A percentile compares a stretch with the other conserved stretches of the same genome.
phyloP scores from a whole-genome alignment of 2,888 invertebrate genomes.

The Dysmachus trigonus region DNA sequence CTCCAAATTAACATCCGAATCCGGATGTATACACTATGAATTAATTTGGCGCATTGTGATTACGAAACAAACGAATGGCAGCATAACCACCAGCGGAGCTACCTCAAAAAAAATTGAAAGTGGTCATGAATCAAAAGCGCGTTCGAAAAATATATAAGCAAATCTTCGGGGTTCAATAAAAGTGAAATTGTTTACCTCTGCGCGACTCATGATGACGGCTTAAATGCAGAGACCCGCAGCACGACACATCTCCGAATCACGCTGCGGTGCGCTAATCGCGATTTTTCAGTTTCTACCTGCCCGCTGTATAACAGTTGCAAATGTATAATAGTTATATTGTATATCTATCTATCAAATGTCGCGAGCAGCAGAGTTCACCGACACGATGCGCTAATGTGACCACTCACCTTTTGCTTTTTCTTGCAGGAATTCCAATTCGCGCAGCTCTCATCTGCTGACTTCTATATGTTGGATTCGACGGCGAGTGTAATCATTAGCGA shows the following conservation, averaged over 20 bases:
- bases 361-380: neutral
- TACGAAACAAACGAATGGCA: slow-evolving; percentile 22
- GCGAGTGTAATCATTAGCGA: neutral
- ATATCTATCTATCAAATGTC: neutral
- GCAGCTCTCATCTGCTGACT: neutral
- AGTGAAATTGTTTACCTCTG: slow-evolving; percentile 38
- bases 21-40: slow-evolving; percentile 3
- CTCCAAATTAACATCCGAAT: neutral
- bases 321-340: neutral
- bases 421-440: slow-evolving; percentile 30
- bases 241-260: neutral
- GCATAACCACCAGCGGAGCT: slow-evolving; percentile 4
- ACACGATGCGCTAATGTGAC: slow-evolving; percentile 26
- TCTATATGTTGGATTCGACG: neutral
- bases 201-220: neutral
- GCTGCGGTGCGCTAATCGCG: neutral
- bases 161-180: slow-evolving; percentile 20
- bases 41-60: slow-evolving; percentile 22
- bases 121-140: slow-evolving; percentile 23
- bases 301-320: neutral
- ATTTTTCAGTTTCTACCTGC: neutral
- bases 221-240: neutral
- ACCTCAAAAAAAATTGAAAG: slow-evolving; percentile 30
- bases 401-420: slow-evolving; percentile 31
- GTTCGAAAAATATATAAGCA: neutral